A percentile compares a stretch with the other conserved stretches of the same genome.
These are phyloP conservation scores for Drosophila demipolita DNA, from an alignment of 2,888 invertebrate genomes.

Conservation along the genomic window DNA sequence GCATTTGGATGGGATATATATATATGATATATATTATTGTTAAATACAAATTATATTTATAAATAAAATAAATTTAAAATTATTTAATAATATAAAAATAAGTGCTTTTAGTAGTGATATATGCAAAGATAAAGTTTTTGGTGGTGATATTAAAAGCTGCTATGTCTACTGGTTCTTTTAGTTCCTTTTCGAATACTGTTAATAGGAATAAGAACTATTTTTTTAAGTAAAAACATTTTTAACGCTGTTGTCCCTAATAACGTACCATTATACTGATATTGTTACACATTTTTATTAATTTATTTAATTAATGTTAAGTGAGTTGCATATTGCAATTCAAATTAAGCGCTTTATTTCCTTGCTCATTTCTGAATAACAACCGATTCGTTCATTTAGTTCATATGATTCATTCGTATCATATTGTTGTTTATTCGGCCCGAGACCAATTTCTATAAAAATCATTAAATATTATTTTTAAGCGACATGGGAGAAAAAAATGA, in stretches of 20 bases:
- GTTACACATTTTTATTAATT: not conserved
- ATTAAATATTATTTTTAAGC: not conserved
- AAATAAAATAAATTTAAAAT: not conserved
- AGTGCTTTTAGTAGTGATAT: not conserved
- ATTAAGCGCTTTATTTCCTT: not conserved
- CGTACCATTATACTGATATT: not conserved
- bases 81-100: not conserved
- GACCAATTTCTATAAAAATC: not conserved
- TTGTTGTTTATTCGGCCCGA: constrained; percentile 12
- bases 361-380: not conserved
- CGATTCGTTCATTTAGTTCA: constrained; percentile 13
- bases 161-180: not conserved
- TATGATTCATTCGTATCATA: constrained; percentile 4
- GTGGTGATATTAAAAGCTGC: not conserved
- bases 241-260: not conserved
- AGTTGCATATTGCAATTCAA: not conserved
- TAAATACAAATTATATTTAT: not conserved
- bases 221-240: not conserved
- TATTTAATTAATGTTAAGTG: not conserved
- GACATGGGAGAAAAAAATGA: constrained; percentile 25
- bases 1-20: not conserved
- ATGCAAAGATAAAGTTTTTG: not conserved
- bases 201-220: not conserved
- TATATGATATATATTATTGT: not conserved
- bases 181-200: not conserved